Percentiles rank a stretch among this genome's conserved stretches.
These are phyloP conservation scores for Caligus rogercresseyi DNA, from an alignment of 1,140 invertebrate species.

Conservation along the genomic window DNA sequence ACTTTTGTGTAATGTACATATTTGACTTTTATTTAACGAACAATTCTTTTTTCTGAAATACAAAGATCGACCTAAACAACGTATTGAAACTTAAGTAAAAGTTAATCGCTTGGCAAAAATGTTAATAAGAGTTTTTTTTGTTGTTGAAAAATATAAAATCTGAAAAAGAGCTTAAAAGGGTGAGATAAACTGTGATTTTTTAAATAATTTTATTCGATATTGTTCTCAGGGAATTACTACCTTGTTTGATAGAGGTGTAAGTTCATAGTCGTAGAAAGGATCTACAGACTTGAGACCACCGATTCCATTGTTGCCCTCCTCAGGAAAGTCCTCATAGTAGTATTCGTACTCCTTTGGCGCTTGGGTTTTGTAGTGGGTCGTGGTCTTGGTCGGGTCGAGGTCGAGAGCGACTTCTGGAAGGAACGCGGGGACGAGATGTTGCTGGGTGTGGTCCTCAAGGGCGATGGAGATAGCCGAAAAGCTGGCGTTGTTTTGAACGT, in stretches of 20 bases:
- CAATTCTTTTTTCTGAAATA: no score
- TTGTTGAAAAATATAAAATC: not conserved
- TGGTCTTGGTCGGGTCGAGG: not conserved
- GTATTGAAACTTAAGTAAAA: no score
- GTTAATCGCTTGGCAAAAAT: not conserved
- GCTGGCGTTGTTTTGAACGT: not conserved
- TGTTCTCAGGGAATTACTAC: no score
- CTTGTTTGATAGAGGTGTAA: constrained; percentile 12
- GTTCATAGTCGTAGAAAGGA: constrained; percentile 14
- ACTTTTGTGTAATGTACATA: no score
- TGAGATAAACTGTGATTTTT: no score
- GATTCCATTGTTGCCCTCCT: not conserved
- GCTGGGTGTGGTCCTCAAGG: not conserved
- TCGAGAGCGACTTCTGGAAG: not conserved
- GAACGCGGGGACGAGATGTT: not conserved
- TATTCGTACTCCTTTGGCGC: constrained; percentile 11
- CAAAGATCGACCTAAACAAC: no score
- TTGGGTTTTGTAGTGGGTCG: not conserved
- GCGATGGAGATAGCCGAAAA: not conserved
- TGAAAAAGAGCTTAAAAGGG: not conserved
- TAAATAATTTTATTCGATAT: no score
- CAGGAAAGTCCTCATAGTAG: constrained; percentile 5
- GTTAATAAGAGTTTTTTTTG: not conserved
- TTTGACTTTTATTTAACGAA: no score
- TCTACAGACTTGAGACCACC: not conserved